These are phyloP conservation scores for Nautilus pompilius DNA, from an alignment of 1,140 invertebrate genomes.

Conservation along the genomic window DNA sequence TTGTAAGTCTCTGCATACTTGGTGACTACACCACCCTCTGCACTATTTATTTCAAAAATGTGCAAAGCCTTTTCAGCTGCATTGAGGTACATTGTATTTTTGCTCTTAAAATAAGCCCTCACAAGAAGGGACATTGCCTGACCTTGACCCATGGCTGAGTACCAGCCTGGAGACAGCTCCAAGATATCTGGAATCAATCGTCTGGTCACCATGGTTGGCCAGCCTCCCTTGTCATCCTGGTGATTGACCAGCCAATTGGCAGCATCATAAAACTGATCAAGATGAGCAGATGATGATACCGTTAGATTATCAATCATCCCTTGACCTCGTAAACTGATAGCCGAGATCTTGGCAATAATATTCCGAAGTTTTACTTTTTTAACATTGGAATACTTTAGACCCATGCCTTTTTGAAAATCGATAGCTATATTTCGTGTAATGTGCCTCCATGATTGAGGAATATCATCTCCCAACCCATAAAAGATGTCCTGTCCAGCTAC, in stretches of 20 bases:
- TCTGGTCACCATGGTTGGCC: constrained; percentile 90
- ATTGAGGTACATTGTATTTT: constrained; percentile 72
- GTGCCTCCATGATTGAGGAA: constrained; percentile 69
- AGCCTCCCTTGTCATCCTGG: constrained; percentile 90
- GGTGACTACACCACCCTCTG: constrained; percentile 76
- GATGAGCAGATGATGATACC: constrained; percentile 59
- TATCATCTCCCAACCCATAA: constrained; percentile 74
- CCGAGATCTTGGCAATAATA: constrained; percentile 33
- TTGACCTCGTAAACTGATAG: constrained; percentile 67
- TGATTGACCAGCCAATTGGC: constrained; percentile 88
- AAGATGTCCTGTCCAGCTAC: constrained; percentile 73
- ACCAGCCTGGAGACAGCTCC: constrained; percentile 83
- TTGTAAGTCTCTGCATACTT: constrained; percentile 74
- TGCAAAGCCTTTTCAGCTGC: constrained; percentile 76
- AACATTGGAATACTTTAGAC: constrained; percentile 47
- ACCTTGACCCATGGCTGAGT: constrained; percentile 97
- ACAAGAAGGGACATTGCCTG: constrained; percentile 91
- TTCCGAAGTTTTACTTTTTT: constrained; percentile 30
- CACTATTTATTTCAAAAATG: constrained; percentile 72
- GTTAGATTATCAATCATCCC: constrained; percentile 60
- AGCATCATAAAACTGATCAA: constrained; percentile 88
- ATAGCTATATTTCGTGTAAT: constrained; percentile 84
- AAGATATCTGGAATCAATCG: constrained; percentile 70
- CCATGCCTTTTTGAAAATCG: constrained; percentile 86
- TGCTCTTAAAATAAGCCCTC: constrained; percentile 80